Base-by-base conservation (phyloP, 1,140 invertebrate species). In the Procambarus virginalis region DNA sequence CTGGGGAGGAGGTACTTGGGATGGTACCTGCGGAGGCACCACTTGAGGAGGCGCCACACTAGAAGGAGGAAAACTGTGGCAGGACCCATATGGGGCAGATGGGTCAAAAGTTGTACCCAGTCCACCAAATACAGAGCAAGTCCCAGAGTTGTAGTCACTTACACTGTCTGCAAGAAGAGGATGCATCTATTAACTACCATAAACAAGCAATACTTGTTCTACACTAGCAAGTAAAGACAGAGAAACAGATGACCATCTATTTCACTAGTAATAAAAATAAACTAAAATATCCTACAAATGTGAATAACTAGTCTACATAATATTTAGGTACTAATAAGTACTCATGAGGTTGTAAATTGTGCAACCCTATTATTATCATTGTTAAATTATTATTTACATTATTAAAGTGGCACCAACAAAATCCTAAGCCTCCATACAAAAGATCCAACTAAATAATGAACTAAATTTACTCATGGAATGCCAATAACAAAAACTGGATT, bases 121-220 rank as follows among this genome's bases (percentile, higher is more conserved):
- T 76, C 87, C 87, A 83, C 80, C 87, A 89, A 89, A 89, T 51
- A 89, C 87, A 89, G 87, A 89, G 81, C 87, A 89, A 68, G 87
- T 89, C 81, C 87, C 87, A 89, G 87, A 89, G 87, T 89, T 89
- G 87, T 84, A 89, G 87, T 89, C 87, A 83, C 87, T 81, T 89
- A 89, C 87, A 78, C 58, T 89, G 80, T 89, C 87, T 89, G 87
- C 70, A 89, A 89, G 87, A 77, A 89, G 87, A 89, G 79, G 64
- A 68, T 45, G 80, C 68, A 70, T 64, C 70, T 77, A 77, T 84
- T 89, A 89, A 58, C 73, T 75, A 73, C 73, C 20, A 48, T 60
- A 85, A 58, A 49, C 64, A 55, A 70, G 49, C 83, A 51, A 85
- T 76, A 70, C 49, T 45, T 55, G 4, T 75, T 22, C n/a, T 22